These are phyloP conservation scores for Brachycybe producta DNA, from an alignment of 2,888 invertebrate species.

Conservation along the genomic window DNA sequence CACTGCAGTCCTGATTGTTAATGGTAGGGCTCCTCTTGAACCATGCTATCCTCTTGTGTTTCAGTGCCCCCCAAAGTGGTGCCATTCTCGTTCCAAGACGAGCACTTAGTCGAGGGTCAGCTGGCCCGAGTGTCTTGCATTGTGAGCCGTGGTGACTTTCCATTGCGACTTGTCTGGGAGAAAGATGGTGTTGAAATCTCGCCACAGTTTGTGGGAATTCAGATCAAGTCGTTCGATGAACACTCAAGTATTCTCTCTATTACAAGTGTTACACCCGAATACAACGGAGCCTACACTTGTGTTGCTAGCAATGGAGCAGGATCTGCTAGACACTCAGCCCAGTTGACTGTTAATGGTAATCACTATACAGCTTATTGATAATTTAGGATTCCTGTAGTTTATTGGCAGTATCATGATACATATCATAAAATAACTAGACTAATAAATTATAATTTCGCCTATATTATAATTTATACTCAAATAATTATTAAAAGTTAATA, in stretches of 20 bases:
- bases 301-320: constrained; percentile 20
- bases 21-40: constrained; percentile 16
- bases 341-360: constrained; percentile 21
- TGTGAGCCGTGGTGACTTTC: constrained; percentile 28
- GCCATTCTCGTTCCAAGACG: constrained; percentile 16
- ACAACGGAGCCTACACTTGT: constrained; percentile 35
- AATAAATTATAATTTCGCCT: too few relatives aligned
- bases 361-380: neutral
- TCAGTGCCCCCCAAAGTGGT: constrained; percentile 15
- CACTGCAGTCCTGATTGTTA: constrained; percentile 8
- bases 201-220: constrained; percentile 22
- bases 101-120: constrained; percentile 14
- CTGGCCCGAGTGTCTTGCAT: constrained; percentile 18
- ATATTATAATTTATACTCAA: too few relatives aligned
- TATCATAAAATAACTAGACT: too few relatives aligned
- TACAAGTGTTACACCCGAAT: constrained; percentile 28
- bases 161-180: constrained; percentile 31
- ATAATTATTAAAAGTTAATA: too few relatives aligned
- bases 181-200: constrained; percentile 30
- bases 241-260: constrained; percentile 33
- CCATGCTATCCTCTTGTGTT: constrained; percentile 6
- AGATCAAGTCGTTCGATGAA: constrained; percentile 28
- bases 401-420: too few relatives aligned
- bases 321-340: constrained; percentile 20
- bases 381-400: too few relatives aligned